Base-by-base conservation (phyloP, 2,888 invertebrate genomes). In the Dryomyza anilis region DNA sequence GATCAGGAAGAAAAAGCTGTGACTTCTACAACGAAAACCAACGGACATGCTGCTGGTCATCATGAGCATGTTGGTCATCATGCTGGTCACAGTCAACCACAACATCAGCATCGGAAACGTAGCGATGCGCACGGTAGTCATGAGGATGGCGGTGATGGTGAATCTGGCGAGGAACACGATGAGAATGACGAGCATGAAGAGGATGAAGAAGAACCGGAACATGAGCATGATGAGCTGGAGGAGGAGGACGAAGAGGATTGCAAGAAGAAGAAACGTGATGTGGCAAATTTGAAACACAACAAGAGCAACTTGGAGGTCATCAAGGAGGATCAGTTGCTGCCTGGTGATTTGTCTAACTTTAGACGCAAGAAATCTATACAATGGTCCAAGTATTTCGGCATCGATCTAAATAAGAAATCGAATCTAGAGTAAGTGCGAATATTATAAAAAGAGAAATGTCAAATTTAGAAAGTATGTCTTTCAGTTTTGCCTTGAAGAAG, bases 371-470 rank as follows among this genome's bases (percentile, higher is more conserved):
- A 94, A 80, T 92, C 92, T 1, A 88, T 94, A 66, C 90, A 94
- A 75, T 95, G 94, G 94, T 91, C 92, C 0, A 89, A 93, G 73
- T 94, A 95, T 76, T 94, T 94, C 76, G 95, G 95, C 0, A 87
- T 93, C 67, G 93, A 95, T 78, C 88, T 93, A 66, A 89, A 87
- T 80, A 92, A 91, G 81, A 90, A 90, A 74, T 85, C 87, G 0
- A 67, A 53, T 43, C 57, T 64, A 57, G 53, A 64, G 70, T 70
- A 62, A 65, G 66, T 70, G 21, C 10, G 16, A 2, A 0, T 5
- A n/a, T n/a, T n/a, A n/a, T n/a, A n/a, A n/a, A n/a, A n/a, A n/a
- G n/a, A n/a, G n/a, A n/a, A n/a, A n/a, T n/a, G n/a, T n/a, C n/a
- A n/a, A n/a, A n/a, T n/a, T n/a, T n/a, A n/a, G n/a, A n/a, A n/a